Base-by-base conservation (phyloP, 64 coral and sea anemone genomes). In the Montipora capricornis region DNA sequence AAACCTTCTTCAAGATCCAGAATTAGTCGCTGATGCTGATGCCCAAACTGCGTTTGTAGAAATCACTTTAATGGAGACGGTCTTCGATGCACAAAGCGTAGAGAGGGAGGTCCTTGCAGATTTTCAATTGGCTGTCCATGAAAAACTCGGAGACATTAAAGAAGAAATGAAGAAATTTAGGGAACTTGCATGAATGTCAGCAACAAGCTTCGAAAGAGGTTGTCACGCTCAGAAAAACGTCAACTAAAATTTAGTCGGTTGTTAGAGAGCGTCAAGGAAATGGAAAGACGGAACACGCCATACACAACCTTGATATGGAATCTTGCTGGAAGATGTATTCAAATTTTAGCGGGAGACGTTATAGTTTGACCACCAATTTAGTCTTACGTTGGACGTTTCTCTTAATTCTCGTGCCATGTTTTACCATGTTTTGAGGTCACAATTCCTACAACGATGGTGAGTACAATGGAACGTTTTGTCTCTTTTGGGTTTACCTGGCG, bases 391-490 rank as follows among this genome's bases (percentile, higher is more conserved):
- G 49, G 81, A 50, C 37, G 19, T 45, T 78, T 50, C 2, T 92
- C 0, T 9, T 77, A 2, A 44, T 92, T 57, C 51, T 92, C 1
- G 15, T 85, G 2, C 49, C 55, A 49, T 48, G 52, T 29, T 13
- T 85, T 67, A 26, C 26, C 26, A 82, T 8, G 59, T 84, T 71
- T 77, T 52, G 76, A 47, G 59, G 22, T 16, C 71, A 76, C 57
- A 92, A 92, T 85, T 92, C 90, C 4, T 86, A 92, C 19, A 84
- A 85, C 14, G 90, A 92, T 77, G 81, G 90, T 92, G 76, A 92
- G 90, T 92, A 9, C 2, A 55, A 2, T 55, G 52, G 0, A 55
- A 55, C 10, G 5, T 55, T 55, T 55, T 55, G 10, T 7, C 5
- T 55, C 52, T 10, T 55, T 10, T 26, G 26, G 26, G 26, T 55